These are phyloP conservation scores for Cyprinodon tularosa DNA, from an alignment of 2,113 vertebrate genomes.

Conservation along the genomic window DNA sequence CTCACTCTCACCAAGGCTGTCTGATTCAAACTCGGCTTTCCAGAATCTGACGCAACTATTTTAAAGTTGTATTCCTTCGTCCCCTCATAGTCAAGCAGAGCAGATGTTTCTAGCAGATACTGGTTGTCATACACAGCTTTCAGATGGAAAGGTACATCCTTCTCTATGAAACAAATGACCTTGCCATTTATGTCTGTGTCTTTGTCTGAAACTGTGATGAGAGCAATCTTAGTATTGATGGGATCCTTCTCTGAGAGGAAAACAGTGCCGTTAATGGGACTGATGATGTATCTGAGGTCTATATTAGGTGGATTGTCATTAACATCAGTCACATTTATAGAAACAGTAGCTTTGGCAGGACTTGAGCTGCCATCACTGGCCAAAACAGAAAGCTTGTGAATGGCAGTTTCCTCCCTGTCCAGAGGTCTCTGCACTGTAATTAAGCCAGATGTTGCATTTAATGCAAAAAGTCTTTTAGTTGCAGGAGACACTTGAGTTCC, in stretches of 20 bases:
- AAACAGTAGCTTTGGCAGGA: conserved; percentile 92
- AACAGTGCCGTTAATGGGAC: conserved; percentile 98
- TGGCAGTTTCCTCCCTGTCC: conserved; percentile 95
- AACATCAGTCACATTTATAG: conserved; percentile 98
- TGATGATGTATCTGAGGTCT: conserved; percentile 98
- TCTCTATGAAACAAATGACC: conserved; percentile 99
- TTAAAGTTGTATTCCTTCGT: conserved; percentile 99
- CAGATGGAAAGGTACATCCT: conserved; percentile 96
- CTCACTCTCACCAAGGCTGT: conserved; percentile 96
- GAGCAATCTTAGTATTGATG: conserved; percentile 97
- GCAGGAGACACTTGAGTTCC: conserved; percentile 93
- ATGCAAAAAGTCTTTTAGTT: conserved; percentile 96
- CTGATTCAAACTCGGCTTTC: conserved; percentile 97
- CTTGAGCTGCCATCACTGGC: conserved; percentile 98
- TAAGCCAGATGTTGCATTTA: conserved; percentile 93
- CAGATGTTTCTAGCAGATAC: conserved; percentile 96
- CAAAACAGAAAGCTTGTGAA: conserved; percentile 96
- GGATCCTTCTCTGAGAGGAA: conserved; percentile 99
- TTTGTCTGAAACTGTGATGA: conserved; percentile 98
- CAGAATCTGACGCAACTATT: conserved; percentile 97
- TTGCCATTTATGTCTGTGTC: conserved; percentile 99
- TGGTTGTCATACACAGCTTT: conserved; percentile 99
- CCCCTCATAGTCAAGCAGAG: conserved; percentile 96
- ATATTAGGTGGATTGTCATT: conserved; percentile 99
- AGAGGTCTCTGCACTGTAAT: conserved; percentile 95